phyloP scores from a whole-genome alignment of 2,797 vertebrate species.

The Neopelma chrysocephalum region DNA sequence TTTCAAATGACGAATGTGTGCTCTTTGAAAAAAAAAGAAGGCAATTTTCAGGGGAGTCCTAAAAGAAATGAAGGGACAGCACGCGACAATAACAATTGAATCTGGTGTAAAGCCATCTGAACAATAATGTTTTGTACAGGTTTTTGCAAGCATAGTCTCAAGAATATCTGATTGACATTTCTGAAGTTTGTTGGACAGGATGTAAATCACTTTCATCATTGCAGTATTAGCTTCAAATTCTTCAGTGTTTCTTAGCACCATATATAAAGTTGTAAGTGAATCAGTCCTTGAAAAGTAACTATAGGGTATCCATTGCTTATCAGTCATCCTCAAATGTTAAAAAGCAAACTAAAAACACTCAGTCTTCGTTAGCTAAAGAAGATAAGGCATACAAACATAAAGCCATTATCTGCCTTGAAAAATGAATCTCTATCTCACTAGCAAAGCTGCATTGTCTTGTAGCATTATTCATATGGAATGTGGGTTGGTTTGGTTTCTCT shows the following conservation, averaged over 20 bases:
- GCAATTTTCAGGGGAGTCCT: neutral
- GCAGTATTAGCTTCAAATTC: neutral
- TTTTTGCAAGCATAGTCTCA: neutral
- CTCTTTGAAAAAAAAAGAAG: neutral
- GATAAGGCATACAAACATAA: constrained; percentile 34
- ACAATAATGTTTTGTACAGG: neutral
- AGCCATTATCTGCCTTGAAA: constrained; percentile 14
- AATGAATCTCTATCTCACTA: neutral
- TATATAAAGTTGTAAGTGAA: neutral
- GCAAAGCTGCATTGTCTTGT: neutral
- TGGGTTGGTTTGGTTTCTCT: neutral
- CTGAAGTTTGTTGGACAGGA: neutral
- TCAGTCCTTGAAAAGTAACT: constrained; percentile 23
- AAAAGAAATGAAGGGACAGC: neutral
- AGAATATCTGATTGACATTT: neutral
- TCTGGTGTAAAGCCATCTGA: neutral
- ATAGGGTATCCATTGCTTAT: neutral
- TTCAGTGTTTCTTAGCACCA: neutral
- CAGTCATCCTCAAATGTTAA: constrained; percentile 7
- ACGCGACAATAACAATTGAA: neutral
- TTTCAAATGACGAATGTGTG: neutral
- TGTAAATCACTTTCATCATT: neutral
- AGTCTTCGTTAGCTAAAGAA: constrained; percentile 12
- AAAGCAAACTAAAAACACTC: constrained; percentile 1
- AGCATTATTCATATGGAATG: neutral